These are phyloP conservation scores for Colletes collaris DNA, from an alignment of 2,888 invertebrate genomes.

Conservation along the genomic window DNA sequence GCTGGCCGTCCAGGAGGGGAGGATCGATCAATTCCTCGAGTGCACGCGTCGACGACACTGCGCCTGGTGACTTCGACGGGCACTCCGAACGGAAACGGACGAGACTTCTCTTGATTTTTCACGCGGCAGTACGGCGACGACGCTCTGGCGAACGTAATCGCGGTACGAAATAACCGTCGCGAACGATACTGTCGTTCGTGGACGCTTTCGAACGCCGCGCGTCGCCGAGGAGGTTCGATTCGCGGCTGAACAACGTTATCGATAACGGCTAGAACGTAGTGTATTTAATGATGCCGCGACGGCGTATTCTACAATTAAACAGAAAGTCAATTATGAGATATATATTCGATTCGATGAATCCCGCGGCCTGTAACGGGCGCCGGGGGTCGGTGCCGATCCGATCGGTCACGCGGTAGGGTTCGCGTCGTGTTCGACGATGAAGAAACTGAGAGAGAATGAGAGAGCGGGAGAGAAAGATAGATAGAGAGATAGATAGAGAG, in stretches of 20 bases:
- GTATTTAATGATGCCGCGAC: constrained; percentile 72
- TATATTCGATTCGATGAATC: constrained; percentile 59
- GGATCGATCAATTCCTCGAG: constrained; percentile 62
- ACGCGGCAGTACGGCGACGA: constrained; percentile 55
- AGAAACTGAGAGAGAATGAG: constrained; percentile 10
- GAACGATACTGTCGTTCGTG: too few species aligned
- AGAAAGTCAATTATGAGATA: constrained; percentile 78
- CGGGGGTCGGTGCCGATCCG: constrained; percentile 32
- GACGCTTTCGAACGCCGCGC: background rate
- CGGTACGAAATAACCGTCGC: too few species aligned
- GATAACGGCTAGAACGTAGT: constrained; percentile 63
- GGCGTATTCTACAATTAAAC: constrained; percentile 74
- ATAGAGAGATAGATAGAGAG: constrained; percentile 20
- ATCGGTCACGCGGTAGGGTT: constrained; percentile 51
- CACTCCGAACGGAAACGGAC: constrained; percentile 69
- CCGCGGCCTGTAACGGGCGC: constrained; percentile 33
- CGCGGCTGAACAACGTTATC: constrained; percentile 58
- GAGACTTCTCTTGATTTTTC: constrained; percentile 69
- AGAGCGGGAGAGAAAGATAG: background rate
- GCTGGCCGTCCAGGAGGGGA: constrained; percentile 18
- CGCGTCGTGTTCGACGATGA: constrained; percentile 29
- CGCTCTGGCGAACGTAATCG: constrained; percentile 25
- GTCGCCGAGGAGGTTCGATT: constrained; percentile 32
- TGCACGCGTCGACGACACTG: constrained; percentile 75
- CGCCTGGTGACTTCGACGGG: constrained; percentile 74